Conservation (phyloP, 2,113 vertebrate species). For the Toxotes chatareus region DNA sequence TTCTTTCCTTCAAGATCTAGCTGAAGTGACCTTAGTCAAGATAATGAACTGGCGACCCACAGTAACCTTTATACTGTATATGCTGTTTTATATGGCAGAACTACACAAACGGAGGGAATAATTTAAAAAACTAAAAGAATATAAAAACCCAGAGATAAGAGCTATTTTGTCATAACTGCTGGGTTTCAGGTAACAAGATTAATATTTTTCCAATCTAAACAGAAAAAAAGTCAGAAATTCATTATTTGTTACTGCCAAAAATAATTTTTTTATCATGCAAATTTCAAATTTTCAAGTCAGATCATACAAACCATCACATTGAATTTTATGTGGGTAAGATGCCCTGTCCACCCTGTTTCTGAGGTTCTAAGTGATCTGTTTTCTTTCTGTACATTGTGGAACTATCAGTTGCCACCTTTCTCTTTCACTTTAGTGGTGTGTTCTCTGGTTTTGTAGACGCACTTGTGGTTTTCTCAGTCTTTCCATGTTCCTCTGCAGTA, state of each 20-base stretch:
- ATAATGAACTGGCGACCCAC: too few species aligned
- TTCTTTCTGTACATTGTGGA: not conserved
- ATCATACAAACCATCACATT: slow-evolving; percentile 10
- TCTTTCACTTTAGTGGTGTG: slow-evolving; percentile 4
- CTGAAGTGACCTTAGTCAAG: not conserved
- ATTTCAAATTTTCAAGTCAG: not conserved
- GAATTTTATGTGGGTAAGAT: slow-evolving; percentile 2
- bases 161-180: not conserved
- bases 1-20: too few species aligned
- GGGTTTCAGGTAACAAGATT: not conserved
- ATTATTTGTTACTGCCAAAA: not conserved
- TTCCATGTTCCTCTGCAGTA: slow-evolving; percentile 51
- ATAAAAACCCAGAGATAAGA: too few species aligned
- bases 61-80: not conserved
- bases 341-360: not conserved
- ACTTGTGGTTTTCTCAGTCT: slow-evolving; percentile 20
- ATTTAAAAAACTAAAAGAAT: too few species aligned
- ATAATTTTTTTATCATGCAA: slow-evolving; percentile 13
- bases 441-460: slow-evolving; percentile 12
- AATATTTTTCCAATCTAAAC: slow-evolving; percentile 1
- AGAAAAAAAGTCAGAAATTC: not conserved
- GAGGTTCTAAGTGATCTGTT: not conserved
- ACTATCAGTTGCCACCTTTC: not conserved
- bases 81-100: not conserved
- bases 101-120: not conserved